phyloP scores from a whole-genome alignment of 2,888 invertebrate genomes.

The Timandra comae region DNA sequence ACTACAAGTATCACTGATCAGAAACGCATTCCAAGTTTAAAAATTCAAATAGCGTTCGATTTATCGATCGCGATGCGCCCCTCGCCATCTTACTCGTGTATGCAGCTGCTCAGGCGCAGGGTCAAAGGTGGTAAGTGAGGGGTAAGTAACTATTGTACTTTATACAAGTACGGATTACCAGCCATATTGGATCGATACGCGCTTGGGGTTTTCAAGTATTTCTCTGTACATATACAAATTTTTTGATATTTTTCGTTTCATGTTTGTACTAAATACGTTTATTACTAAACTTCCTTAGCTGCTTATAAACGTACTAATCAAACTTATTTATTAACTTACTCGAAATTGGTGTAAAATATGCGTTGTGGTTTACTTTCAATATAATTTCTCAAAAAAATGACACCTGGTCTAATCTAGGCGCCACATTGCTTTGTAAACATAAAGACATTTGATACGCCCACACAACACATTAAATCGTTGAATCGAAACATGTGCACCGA shows the following conservation, averaged over 20 bases:
- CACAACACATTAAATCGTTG: slow-evolving; percentile 58
- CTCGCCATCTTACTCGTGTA: slow-evolving; percentile 57
- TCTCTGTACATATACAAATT: too few species aligned
- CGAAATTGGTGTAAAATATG: background rate
- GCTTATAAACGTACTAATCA: background rate
- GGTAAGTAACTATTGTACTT: slow-evolving; percentile 49
- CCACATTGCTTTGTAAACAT: slow-evolving; percentile 37
- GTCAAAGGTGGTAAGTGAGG: slow-evolving; percentile 59
- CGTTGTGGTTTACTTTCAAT: slow-evolving; percentile 4
- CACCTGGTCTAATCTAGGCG: slow-evolving; percentile 51
- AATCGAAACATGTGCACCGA: slow-evolving; percentile 68
- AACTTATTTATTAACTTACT: background rate
- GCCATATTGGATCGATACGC: slow-evolving; percentile 47
- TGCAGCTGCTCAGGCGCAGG: slow-evolving; percentile 68
- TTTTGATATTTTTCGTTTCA: too few species aligned
- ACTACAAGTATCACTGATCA: slow-evolving; percentile 7
- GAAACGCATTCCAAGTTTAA: slow-evolving; percentile 23
- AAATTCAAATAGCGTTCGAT: slow-evolving; percentile 19
- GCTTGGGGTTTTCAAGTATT: slow-evolving; percentile 9
- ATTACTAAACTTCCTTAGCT: too few species aligned
- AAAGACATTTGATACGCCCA: slow-evolving; percentile 68
- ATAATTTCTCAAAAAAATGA: slow-evolving; percentile 23
- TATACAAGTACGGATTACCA: slow-evolving; percentile 47
- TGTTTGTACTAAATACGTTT: too few species aligned
- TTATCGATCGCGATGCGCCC: slow-evolving; percentile 65